Percentiles rank a stretch among this genome's conserved stretches.
Evolutionary conservation across 2,888 invertebrate species (phyloP).

Genomic region (Oscheius sp.): DNA sequence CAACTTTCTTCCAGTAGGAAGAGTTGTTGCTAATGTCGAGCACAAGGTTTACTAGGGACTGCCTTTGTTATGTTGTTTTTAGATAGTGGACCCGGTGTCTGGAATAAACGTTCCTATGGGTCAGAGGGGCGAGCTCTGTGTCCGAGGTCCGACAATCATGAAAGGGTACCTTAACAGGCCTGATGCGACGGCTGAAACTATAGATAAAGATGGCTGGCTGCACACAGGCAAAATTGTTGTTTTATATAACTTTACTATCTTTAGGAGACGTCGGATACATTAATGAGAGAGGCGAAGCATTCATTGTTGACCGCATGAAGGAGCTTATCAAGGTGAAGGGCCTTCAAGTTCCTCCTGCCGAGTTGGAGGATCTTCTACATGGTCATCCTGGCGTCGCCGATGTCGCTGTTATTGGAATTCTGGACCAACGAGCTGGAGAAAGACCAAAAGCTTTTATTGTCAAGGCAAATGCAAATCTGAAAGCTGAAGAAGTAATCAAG

Average conservation of each 20-base stretch:
- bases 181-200: constrained; percentile 79
- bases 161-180: constrained; percentile 84
- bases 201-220: constrained; percentile 79
- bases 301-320: constrained; percentile 62
- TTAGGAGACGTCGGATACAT: constrained; percentile 59
- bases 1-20: constrained; percentile 81
- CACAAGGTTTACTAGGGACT: constrained; percentile 76
- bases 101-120: constrained; percentile 79
- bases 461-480: constrained; percentile 19
- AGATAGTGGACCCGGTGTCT: constrained; percentile 75
- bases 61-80: not conserved
- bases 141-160: constrained; percentile 85
- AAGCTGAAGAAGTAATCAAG: constrained; percentile 24
- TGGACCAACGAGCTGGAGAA: constrained; percentile 76
- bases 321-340: constrained; percentile 68
- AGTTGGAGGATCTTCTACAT: constrained; percentile 85
- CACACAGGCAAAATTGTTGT: constrained; percentile 11
- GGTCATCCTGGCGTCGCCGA: constrained; percentile 82
- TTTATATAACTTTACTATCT: not conserved
- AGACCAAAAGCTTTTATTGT: constrained; percentile 37
- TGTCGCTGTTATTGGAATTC: constrained; percentile 84
- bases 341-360: constrained; percentile 81
- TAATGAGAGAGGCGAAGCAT: constrained; percentile 49
- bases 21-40: constrained; percentile 79
- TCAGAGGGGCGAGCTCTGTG: constrained; percentile 85